These are phyloP conservation scores for Mobula birostris DNA, from an alignment of 2,113 vertebrate species.

Conservation along the genomic window DNA sequence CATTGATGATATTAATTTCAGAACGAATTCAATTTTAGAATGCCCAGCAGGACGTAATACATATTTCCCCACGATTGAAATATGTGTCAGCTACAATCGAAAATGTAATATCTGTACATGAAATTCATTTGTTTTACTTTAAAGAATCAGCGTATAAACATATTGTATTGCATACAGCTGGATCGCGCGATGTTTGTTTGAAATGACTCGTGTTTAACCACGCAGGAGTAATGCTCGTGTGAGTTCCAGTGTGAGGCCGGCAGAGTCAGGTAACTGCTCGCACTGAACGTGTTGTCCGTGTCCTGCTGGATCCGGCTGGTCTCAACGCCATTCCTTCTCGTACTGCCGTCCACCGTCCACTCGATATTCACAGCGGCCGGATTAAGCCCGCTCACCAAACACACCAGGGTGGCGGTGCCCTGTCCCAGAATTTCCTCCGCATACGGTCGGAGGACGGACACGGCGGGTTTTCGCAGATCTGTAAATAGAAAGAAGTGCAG, in stretches of 20 bases:
- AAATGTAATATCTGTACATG: too few relatives aligned
- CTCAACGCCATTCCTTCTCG: background rate
- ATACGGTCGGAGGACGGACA: slow-evolving; percentile 12
- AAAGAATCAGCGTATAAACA: background rate
- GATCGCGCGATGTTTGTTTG: background rate
- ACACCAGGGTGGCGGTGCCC: slow-evolving; percentile 23
- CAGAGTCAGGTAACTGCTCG: slow-evolving; percentile 36
- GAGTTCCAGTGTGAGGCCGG: slow-evolving; percentile 38
- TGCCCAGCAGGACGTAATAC: too few relatives aligned
- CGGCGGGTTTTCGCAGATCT: background rate
- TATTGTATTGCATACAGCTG: background rate
- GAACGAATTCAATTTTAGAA: too few relatives aligned
- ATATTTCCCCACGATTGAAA: too few relatives aligned
- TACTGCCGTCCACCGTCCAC: slow-evolving; percentile 29
- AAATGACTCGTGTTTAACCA: slow-evolving; percentile 40
- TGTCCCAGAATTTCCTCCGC: background rate
- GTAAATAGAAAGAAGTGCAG: background rate
- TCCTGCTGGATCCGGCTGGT: slow-evolving; percentile 6
- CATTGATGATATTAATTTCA: too few relatives aligned
- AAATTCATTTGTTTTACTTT: background rate
- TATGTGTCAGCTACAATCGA: too few relatives aligned
- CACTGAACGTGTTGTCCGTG: slow-evolving; percentile 29
- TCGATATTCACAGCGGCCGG: background rate
- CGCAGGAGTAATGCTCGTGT: slow-evolving; percentile 43
- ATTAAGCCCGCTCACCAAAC: slow-evolving; percentile 32